These are phyloP conservation scores for Euwallacea similis DNA, from an alignment of 1,140 invertebrate species.

Conservation along the genomic window DNA sequence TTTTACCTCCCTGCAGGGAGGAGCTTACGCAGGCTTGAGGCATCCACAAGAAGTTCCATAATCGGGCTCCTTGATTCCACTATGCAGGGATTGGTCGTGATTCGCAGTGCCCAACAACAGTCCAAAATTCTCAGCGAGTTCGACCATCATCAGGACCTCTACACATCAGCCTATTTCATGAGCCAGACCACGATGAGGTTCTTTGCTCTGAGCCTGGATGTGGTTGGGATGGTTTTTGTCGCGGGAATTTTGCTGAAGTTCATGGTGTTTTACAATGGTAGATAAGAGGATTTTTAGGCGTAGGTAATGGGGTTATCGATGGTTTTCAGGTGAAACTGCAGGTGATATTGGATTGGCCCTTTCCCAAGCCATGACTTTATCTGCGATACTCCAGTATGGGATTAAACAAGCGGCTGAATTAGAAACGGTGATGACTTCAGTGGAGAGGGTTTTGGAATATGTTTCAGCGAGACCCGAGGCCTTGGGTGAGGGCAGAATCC, in stretches of 20 bases:
- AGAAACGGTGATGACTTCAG: slow-evolving; percentile 79
- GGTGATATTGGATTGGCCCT: slow-evolving; percentile 64
- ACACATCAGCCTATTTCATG: slow-evolving; percentile 67
- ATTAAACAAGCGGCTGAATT: slow-evolving; percentile 63
- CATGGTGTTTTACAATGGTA: slow-evolving; percentile 31
- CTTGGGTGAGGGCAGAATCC: slow-evolving; percentile 47
- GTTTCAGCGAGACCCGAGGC: slow-evolving; percentile 52
- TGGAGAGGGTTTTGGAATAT: slow-evolving; percentile 77
- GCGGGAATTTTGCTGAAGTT: slow-evolving; percentile 24
- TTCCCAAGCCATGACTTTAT: slow-evolving; percentile 62
- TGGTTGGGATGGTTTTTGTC: slow-evolving; percentile 63
- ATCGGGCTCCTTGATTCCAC: slow-evolving; percentile 70
- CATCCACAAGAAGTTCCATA: slow-evolving; percentile 64
- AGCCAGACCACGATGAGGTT: slow-evolving; percentile 65
- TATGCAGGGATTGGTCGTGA: slow-evolving; percentile 66
- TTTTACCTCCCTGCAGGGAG: slow-evolving; percentile 65
- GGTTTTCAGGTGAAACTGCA: slow-evolving; percentile 51
- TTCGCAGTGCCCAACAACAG: slow-evolving; percentile 63
- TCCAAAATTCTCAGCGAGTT: slow-evolving; percentile 62
- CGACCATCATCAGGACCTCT: slow-evolving; percentile 63
- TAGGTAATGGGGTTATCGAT: neutral
- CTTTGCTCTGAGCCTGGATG: slow-evolving; percentile 78
- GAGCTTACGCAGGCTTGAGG: slow-evolving; percentile 67
- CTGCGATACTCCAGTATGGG: slow-evolving; percentile 64
- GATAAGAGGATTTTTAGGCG: neutral